These are phyloP conservation scores for Hypotaenidia philippensis DNA, from an alignment of 2,797 vertebrate genomes.

Conservation along the genomic window DNA sequence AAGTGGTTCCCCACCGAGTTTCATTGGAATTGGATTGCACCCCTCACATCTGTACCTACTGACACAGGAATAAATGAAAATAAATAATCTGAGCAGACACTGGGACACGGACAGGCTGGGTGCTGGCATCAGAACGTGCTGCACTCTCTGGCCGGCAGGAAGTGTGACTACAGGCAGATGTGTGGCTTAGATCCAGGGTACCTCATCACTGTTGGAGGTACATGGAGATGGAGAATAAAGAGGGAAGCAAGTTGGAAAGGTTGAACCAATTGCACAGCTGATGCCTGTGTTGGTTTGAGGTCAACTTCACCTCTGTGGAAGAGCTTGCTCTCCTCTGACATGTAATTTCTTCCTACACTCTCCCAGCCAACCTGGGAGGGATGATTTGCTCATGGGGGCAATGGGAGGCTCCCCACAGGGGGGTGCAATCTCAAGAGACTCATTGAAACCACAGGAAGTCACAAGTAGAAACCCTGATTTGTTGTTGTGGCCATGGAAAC, in stretches of 20 bases:
- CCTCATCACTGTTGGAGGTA: accelerated
- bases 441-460: neutral
- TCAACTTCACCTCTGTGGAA: neutral
- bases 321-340: neutral
- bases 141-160: neutral
- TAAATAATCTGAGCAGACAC: neutral
- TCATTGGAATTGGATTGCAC: neutral
- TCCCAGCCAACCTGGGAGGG: neutral
- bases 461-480: neutral
- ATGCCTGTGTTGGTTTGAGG: neutral
- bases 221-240: neutral
- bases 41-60: neutral
- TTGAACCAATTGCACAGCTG: neutral
- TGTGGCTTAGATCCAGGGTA: neutral
- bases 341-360: neutral
- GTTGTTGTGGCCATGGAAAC: neutral
- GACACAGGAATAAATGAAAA: neutral
- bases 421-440: neutral
- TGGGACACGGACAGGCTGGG: neutral
- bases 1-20: accelerated
- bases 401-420: accelerated
- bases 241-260: neutral
- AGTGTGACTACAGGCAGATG: neutral
- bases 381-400: neutral
- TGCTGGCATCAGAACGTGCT: accelerated